Percentiles rank a stretch among this genome's conserved stretches.
Conservation (phyloP, 2,797 vertebrate genomes). For the Rhynchotus rufescens region DNA sequence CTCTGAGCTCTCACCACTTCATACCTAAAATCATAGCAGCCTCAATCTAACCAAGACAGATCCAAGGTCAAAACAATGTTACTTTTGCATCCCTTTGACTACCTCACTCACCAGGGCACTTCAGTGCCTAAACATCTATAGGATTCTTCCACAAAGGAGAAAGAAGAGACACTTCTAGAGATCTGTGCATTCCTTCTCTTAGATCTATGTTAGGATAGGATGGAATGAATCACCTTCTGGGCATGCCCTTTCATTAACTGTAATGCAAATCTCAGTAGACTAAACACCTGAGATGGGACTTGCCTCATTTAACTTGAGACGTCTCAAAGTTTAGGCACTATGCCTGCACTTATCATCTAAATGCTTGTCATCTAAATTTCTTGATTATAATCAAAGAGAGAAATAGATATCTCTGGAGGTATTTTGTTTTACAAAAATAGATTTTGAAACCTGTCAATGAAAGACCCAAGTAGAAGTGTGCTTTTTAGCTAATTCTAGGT, state of each 20-base stretch:
- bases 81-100: not conserved
- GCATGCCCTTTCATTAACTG: not conserved
- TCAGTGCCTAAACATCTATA: not conserved
- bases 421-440: conserved; percentile 6
- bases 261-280: not conserved
- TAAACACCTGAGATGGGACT: not conserved
- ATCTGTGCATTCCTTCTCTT: not conserved
- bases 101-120: not conserved
- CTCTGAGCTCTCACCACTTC: accelerated
- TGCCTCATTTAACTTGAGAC: not conserved
- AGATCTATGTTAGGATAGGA: not conserved
- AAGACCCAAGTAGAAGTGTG: not conserved
- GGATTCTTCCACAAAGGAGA: not conserved
- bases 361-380: not conserved
- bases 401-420: not conserved
- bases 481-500: not conserved
- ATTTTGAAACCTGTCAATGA: not conserved
- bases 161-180: not conserved
- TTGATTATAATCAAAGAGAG: not conserved
- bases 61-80: not conserved
- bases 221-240: not conserved
- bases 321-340: not conserved
- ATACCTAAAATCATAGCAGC: not conserved
- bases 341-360: not conserved
- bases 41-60: not conserved